These are phyloP conservation scores for Brenthis hecate DNA, from an alignment of 2,888 invertebrate genomes.

Conservation along the genomic window DNA sequence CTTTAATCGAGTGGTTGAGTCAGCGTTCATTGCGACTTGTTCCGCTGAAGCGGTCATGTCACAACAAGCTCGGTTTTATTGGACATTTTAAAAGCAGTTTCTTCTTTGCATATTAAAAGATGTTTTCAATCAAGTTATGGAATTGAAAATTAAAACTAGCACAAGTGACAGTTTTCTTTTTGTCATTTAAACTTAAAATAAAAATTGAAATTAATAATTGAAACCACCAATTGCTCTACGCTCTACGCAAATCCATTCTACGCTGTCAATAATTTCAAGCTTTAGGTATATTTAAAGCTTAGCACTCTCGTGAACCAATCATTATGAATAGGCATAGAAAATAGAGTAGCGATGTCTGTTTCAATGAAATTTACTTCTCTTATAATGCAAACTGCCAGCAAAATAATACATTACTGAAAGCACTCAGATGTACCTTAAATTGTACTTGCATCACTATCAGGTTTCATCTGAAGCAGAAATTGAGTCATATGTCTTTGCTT, in stretches of 20 bases:
- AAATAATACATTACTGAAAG: no score
- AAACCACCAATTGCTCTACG: no score
- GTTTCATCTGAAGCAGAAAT: not conserved
- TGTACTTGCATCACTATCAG: not conserved
- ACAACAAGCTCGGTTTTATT: constrained; percentile 17
- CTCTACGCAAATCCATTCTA: not conserved
- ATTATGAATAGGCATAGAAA: no score
- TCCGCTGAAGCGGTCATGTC: constrained; percentile 24
- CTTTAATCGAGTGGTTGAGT: constrained; percentile 20
- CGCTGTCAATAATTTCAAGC: not conserved
- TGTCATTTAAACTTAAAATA: not conserved
- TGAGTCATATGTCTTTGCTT: constrained; percentile 2
- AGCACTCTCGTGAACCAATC: not conserved
- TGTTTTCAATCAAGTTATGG: constrained; percentile 1
- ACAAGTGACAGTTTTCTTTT: not conserved
- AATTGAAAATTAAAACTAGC: not conserved
- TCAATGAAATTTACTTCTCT: no score
- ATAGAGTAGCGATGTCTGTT: no score
- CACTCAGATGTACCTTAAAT: no score
- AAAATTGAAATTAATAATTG: not conserved
- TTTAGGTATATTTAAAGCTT: constrained; percentile 4
- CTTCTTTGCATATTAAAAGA: constrained; percentile 16
- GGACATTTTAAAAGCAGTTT: constrained; percentile 16
- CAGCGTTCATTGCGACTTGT: constrained; percentile 23
- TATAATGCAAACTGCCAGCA: no score